Base-by-base conservation (phyloP, 1,140 invertebrate genomes). In the Liolophura sinensis region DNA sequence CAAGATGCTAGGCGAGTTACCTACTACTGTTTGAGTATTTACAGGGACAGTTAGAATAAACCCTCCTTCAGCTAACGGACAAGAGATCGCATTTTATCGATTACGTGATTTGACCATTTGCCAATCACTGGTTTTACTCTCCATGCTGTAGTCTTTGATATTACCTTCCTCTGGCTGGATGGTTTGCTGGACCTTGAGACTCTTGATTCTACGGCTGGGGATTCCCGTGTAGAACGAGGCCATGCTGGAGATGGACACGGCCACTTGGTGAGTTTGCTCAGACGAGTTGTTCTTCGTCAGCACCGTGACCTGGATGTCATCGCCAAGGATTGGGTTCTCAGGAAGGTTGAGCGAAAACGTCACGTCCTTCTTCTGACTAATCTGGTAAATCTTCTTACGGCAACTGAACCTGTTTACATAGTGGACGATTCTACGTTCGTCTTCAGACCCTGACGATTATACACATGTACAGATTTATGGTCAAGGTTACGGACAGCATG, bases 331-430 rank as follows among this genome's bases (percentile, higher is more conserved):
- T 3, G 57, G 52, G 0, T 22, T 52, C 11, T 62, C 59, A 11
- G 68, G 66, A 25, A 74, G 3, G 12, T 63, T 57, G 6, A 73
- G 46, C 22, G 46, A 11, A 48, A 48, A 50, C n/a, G n/a, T 58
- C 18, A 73, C 68, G 58, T 76, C 72, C 24, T 61, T 56, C 6
- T 58, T 20, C 12, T 51, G 20, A 15, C 65, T 58, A 51, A 51
- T 60, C 15, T 67, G 59, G 61, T 76, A 75, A 52, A 75, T 73
- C 52, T 73, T 64, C 47, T 72, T 40, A 25, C 68, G 22, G 14
- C 64, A 64, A 62, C 75, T 73, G 65, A 71, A 75, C 18, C 54
- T 59, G 50, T 75, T 66, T 12, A 75, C 75, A 62, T 71, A 72
- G 47, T 67, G 60, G 4, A 73, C 69, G 15, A 77, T 73, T 52